Evolutionary conservation across 2,797 vertebrate genomes (phyloP).

Genomic region (Eupleurogrammus muticus): DNA sequence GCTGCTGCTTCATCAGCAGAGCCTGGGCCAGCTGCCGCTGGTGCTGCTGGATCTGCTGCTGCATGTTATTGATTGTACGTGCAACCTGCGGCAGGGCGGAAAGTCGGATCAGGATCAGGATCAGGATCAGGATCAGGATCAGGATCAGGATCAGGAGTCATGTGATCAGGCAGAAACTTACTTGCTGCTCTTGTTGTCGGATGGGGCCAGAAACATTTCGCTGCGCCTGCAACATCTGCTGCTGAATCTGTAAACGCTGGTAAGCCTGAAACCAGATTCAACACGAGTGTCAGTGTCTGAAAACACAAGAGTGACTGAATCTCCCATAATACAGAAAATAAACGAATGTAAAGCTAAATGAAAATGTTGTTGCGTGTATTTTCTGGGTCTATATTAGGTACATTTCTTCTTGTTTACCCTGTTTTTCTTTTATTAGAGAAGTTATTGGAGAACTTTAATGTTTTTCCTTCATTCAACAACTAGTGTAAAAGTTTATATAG

Average conservation of each 20-base stretch:
- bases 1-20: constrained; percentile 95
- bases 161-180: constrained; percentile 71
- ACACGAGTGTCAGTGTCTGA: constrained; percentile 17
- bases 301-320: no score
- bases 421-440: no score
- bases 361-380: no score
- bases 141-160: constrained; percentile 1
- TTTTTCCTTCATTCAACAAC: no score
- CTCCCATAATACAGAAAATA: no score
- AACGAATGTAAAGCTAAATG: no score
- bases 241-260: constrained; percentile 99
- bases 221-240: constrained; percentile 99
- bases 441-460: no score
- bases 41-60: constrained; percentile 99
- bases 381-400: no score
- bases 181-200: constrained; percentile 99
- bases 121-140: neutral
- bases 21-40: constrained; percentile 99
- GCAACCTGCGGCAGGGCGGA: constrained; percentile 91
- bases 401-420: no score
- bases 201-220: constrained; percentile 98
- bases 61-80: constrained; percentile 99
- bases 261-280: constrained; percentile 86
- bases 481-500: no score
- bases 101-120: no score